Evolutionary conservation across 2,888 invertebrate species (phyloP), one percentile per base, ranked within the genome.

Genomic region (Leptogaster cylindrica): DNA sequence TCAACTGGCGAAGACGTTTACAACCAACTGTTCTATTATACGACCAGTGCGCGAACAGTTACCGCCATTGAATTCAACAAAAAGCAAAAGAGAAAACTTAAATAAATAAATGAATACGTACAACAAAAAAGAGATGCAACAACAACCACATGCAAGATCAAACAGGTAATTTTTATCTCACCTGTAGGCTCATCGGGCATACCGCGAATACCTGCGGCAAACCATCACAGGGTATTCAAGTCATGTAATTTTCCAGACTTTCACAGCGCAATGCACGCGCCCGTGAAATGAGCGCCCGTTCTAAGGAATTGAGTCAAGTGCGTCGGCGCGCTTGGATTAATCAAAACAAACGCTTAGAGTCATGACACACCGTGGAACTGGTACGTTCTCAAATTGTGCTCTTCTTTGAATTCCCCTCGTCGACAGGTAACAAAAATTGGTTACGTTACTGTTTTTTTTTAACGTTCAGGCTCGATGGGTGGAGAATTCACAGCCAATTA

Each of bases 301-400:
- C 20, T 46, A 25, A 25, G 10, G 16, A 46, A 46, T 46, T 12
- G 25, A 46, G 46, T 23, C 46, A 51, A 51, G 28, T 51, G 51
- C 27, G 31, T 28, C 25, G 12, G 51, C 31, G 51, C 8, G 51
- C 27, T 25, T 14, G 51, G 18, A 51, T 51, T 16, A 51, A 51
- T 51, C 51, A 51, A 51, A 51, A 51, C 51, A 51, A 51, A 51
- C 51, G 12, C 12, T 27, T 33, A 8, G 33, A 8, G 8, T n/a
- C 8, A 33, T 33, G 33, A 10, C 33, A 8, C 6, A 7, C 31
- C 8, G 8, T 33, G 8, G 8, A 10, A 10, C 8, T 33, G 33
- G 8, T 33, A 2, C n/a, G 31, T 33, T 8, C 33, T 33, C n/a
- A n/a, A n/a, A n/a, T n/a, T n/a, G n/a, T n/a, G n/a, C n/a, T n/a